Base-by-base conservation (phyloP, 1,140 invertebrate species). In the Drosophila rhopaloa region DNA sequence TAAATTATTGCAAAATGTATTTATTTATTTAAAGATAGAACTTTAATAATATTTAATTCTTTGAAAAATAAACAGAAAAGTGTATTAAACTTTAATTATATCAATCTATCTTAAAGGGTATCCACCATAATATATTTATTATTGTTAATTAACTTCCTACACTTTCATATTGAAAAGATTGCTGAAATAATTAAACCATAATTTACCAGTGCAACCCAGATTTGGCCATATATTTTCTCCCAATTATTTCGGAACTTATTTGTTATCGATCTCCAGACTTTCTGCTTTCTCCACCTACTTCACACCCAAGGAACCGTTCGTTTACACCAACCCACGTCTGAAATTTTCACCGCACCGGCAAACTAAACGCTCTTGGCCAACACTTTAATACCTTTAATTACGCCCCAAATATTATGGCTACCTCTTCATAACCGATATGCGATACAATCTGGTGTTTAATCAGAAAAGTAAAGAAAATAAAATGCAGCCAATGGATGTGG, bases 361-460 rank as follows among this genome's bases (percentile, higher is more conserved):
- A 50, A 35, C 67, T 57, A 72, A 59, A 57, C 58, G 48, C 38
- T 65, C 50, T 55, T 53, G 71, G 48, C 35, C 61, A 61, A 72
- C 81, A 67, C 79, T 82, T 76, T 76, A 82, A 85, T 88, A 88
- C 83, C 79, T 88, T 88, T 88, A 86, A 86, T 86, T 88, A 86
- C 82, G 84, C 76, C 79, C 83, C 83, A 54, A 86, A 81, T 73
- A 76, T 79, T 71, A 76, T 38, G 47, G 81, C 41, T 46, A 38
- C 8, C 68, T 73, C 67, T 47, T 68, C 66, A 75, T 74, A 60
- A 71, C 41, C 66, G 58, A 78, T 54, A 79, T 56, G 56, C 46
- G 83, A 85, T 85, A 67, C 71, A 55, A 67, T 79, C 83, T 16
- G 13, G 32, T 65, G 75, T 79, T 88, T 76, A 86, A 88, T 82